A percentile compares a stretch with the other conserved stretches of the same genome.
phyloP scores from a whole-genome alignment of 2,888 invertebrate species.

The Eupithecia exiguata region DNA sequence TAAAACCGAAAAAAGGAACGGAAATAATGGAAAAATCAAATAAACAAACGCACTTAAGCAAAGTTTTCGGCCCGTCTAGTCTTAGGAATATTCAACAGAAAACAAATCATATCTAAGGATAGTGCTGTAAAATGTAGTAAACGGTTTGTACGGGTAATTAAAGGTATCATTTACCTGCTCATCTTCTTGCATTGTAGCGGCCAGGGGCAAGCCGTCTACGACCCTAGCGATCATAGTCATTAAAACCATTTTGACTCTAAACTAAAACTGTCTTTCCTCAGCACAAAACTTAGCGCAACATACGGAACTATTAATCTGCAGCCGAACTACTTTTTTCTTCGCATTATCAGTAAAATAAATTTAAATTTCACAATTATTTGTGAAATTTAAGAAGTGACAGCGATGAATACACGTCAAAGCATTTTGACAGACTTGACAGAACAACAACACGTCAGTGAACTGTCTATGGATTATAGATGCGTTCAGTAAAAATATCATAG shows the following conservation, averaged over 20 bases:
- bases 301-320: conserved; percentile 40
- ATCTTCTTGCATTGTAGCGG: conserved; percentile 99
- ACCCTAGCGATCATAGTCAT: conserved; percentile 99
- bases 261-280: conserved; percentile 51
- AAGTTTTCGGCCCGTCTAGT: conserved; percentile 22
- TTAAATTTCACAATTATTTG: conserved; percentile 24
- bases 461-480: conserved; percentile 52
- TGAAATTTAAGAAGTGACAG: conserved; percentile 51
- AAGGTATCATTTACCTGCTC: conserved; percentile 92
- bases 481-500: conserved; percentile 43
- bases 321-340: conserved; percentile 65
- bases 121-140: conserved; percentile 17
- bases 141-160: conserved; percentile 24
- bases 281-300: conserved; percentile 48
- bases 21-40: conserved; percentile 43
- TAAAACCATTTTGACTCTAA: conserved; percentile 90
- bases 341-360: conserved; percentile 64
- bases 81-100: conserved; percentile 16
- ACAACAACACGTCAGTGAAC: conserved; percentile 69
- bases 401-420: conserved; percentile 67
- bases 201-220: conserved; percentile 96
- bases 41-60: conserved; percentile 46
- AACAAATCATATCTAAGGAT: conserved; percentile 10
- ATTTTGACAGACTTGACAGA: conserved; percentile 55
- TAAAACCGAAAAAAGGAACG: conserved; percentile 40